phyloP scores from a whole-genome alignment of 2,797 vertebrate genomes.

The Crax fasciolata region DNA sequence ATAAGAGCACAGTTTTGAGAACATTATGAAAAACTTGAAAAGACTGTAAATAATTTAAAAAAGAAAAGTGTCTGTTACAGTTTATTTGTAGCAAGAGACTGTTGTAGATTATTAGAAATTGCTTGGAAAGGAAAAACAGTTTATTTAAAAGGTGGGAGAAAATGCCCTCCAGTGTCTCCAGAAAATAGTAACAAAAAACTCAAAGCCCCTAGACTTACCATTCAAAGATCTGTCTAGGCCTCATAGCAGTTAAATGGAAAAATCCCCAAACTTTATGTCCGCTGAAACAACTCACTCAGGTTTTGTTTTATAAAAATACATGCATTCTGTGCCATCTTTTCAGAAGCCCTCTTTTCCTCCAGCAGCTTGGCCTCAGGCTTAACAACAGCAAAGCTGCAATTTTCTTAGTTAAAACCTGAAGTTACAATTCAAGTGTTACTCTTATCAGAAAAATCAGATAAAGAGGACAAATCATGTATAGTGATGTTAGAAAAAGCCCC shows the following conservation, averaged over 20 bases:
- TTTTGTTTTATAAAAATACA: background rate
- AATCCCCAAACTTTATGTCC: background rate
- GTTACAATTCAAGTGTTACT: background rate
- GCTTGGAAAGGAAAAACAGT: slow-evolving; percentile 46
- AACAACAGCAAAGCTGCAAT: background rate
- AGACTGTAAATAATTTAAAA: slow-evolving; percentile 32
- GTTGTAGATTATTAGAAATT: slow-evolving; percentile 53
- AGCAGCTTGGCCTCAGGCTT: background rate
- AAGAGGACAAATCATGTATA: background rate
- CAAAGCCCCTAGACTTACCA: background rate
- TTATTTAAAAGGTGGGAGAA: background rate
- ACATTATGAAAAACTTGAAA: background rate
- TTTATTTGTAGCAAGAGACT: slow-evolving; percentile 64
- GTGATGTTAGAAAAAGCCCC: background rate
- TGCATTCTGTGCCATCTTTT: background rate
- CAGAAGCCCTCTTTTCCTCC: background rate
- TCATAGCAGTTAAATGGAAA: background rate
- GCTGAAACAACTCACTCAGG: background rate
- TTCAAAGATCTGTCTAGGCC: background rate
- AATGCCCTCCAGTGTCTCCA: background rate
- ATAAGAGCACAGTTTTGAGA: background rate
- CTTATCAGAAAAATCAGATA: background rate
- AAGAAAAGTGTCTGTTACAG: slow-evolving; percentile 68
- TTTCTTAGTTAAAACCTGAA: background rate
- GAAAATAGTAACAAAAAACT: background rate